Evolutionary conservation across 2,113 vertebrate species (phyloP).

Genomic region (Eira barbara): DNA sequence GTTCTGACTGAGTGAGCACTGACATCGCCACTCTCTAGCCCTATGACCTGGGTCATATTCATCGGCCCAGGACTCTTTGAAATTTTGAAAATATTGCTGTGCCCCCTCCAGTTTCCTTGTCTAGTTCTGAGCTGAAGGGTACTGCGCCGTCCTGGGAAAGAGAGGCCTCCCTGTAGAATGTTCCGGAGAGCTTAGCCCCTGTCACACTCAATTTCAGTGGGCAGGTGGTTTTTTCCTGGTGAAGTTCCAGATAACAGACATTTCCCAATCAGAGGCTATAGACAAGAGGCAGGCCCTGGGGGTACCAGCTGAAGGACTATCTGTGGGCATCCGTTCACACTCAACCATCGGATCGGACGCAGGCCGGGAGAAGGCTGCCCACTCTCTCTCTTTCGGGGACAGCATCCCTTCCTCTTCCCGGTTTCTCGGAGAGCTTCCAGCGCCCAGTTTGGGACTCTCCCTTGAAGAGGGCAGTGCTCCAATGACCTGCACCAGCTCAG

Average conservation of each 20-base stretch:
- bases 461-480: not conserved
- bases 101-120: not conserved
- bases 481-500: not conserved
- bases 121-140: not conserved
- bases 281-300: too few relatives aligned
- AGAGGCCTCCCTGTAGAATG: not conserved
- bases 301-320: not conserved
- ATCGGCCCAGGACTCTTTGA: not conserved
- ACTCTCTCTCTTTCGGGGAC: not conserved
- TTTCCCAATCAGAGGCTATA: not conserved
- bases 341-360: not conserved
- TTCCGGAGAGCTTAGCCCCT: not conserved
- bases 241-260: not conserved
- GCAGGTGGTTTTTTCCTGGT: not conserved
- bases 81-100: not conserved
- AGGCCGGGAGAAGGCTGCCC: not conserved
- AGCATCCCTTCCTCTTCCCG: not conserved
- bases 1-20: not conserved
- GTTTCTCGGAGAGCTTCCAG: not conserved
- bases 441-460: too few relatives aligned
- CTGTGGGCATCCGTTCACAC: not conserved
- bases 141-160: not conserved
- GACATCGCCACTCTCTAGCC: not conserved
- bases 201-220: fast-evolving
- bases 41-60: not conserved